phyloP scores from a whole-genome alignment of 1,140 invertebrate species.

The Aleiodes sp. region DNA sequence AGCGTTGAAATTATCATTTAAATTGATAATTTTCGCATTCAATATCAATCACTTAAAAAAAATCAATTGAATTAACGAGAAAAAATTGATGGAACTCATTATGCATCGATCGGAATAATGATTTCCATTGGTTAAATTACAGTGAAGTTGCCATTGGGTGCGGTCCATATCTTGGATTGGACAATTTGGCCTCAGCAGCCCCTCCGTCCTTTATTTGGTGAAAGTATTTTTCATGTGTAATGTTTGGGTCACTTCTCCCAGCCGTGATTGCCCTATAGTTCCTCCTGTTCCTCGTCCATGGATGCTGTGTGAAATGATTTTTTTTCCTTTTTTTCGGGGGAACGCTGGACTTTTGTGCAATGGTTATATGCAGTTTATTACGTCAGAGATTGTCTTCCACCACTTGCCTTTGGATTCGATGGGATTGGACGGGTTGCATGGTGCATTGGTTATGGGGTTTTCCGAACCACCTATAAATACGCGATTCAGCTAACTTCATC shows the following conservation, averaged over 20 bases:
- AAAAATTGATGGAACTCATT: too few species aligned
- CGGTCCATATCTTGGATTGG: neutral
- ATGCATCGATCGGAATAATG: too few species aligned
- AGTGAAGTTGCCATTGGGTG: neutral
- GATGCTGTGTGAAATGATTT: neutral
- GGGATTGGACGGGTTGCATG: neutral
- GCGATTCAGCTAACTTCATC: neutral
- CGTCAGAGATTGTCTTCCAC: neutral
- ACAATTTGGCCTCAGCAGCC: neutral
- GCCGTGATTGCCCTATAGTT: neutral
- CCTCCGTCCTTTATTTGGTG: neutral
- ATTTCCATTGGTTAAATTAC: neutral
- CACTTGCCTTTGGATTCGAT: neutral
- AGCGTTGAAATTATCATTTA: too few species aligned
- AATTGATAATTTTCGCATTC: too few species aligned
- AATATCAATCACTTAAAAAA: too few species aligned
- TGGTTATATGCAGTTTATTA: neutral
- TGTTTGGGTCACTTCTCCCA: neutral
- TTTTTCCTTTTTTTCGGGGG: too few species aligned
- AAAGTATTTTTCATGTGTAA: too few species aligned
- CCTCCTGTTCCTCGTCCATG: neutral
- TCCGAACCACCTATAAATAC: constrained; percentile 1
- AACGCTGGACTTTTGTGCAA: neutral
- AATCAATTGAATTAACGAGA: too few species aligned
- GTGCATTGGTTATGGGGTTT: neutral